Percentiles rank a stretch among this genome's conserved stretches.
phyloP scores from a whole-genome alignment of 2,113 vertebrate species.

The Sitta europaea region DNA sequence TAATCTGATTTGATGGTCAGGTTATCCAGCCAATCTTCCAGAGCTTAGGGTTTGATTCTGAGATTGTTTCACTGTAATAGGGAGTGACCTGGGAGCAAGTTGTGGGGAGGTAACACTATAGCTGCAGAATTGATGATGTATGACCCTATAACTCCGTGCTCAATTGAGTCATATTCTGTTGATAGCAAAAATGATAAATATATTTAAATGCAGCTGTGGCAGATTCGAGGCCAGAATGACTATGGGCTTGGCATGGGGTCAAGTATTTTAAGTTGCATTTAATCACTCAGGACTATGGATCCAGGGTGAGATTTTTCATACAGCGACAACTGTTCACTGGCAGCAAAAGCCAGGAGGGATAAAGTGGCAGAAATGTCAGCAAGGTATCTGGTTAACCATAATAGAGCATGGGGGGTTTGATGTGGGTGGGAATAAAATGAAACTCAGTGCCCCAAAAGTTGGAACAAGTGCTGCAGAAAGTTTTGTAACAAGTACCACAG shows the following conservation, averaged over 20 bases:
- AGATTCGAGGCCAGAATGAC: not conserved
- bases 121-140: not conserved
- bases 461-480: not conserved
- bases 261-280: not conserved
- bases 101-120: not conserved
- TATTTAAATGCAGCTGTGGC: not conserved
- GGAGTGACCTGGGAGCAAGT: not conserved
- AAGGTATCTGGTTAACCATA: not conserved
- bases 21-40: not conserved
- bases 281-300: not conserved
- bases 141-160: not conserved
- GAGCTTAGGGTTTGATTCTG: not conserved
- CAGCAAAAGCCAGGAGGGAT: not conserved
- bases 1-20: not conserved
- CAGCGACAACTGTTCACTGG: fast-evolving
- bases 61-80: not conserved
- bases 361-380: not conserved
- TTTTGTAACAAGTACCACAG: constrained; percentile 23
- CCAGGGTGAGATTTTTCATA: not conserved
- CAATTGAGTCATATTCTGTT: not conserved
- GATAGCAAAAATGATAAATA: not conserved
- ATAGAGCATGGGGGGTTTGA: not conserved
- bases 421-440: not conserved
- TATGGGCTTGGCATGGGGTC: not conserved
- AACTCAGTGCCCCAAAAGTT: not conserved